Evolutionary conservation across 2,888 invertebrate genomes (phyloP).

Genomic region (Cheilosia scutellata): DNA sequence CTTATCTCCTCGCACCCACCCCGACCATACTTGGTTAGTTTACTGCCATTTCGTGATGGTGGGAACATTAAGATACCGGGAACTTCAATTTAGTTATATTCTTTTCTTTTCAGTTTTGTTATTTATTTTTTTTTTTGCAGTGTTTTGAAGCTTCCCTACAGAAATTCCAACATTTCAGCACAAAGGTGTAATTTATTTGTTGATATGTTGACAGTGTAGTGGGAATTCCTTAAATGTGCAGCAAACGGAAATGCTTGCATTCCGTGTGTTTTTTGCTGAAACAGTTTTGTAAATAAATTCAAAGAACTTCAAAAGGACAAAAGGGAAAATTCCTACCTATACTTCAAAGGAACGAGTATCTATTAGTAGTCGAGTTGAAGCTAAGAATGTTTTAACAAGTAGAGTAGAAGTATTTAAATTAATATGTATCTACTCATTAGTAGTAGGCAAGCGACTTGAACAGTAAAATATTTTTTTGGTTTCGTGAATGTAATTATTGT

Average conservation of each 20-base stretch:
- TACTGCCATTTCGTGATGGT: constrained; percentile 60
- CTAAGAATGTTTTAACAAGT: background rate
- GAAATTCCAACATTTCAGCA: constrained; percentile 38
- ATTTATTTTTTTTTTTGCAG: constrained; percentile 41
- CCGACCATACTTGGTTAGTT: constrained; percentile 49
- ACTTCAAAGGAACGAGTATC: constrained; percentile 10
- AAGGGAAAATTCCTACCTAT: constrained; percentile 1
- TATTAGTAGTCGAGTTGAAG: background rate
- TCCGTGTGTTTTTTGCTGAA: constrained; percentile 27
- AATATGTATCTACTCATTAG: too few relatives aligned
- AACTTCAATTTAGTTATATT: constrained; percentile 56
- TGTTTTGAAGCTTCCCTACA: constrained; percentile 21
- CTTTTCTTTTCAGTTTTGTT: constrained; percentile 30
- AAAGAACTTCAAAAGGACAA: constrained; percentile 14
- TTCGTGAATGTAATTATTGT: too few relatives aligned
- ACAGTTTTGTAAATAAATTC: constrained; percentile 35
- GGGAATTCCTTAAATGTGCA: constrained; percentile 55
- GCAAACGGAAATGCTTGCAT: constrained; percentile 56
- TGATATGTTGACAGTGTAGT: constrained; percentile 61
- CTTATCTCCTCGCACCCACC: constrained; percentile 55
- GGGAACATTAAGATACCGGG: constrained; percentile 73
- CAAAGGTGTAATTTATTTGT: constrained; percentile 70
- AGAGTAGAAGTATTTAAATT: too few relatives aligned
- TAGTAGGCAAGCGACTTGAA: too few relatives aligned
- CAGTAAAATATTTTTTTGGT: too few relatives aligned